A percentile compares a stretch with the other conserved stretches of the same genome.
phyloP scores from a whole-genome alignment of 2,888 invertebrate species.

The Volucella inanis region DNA sequence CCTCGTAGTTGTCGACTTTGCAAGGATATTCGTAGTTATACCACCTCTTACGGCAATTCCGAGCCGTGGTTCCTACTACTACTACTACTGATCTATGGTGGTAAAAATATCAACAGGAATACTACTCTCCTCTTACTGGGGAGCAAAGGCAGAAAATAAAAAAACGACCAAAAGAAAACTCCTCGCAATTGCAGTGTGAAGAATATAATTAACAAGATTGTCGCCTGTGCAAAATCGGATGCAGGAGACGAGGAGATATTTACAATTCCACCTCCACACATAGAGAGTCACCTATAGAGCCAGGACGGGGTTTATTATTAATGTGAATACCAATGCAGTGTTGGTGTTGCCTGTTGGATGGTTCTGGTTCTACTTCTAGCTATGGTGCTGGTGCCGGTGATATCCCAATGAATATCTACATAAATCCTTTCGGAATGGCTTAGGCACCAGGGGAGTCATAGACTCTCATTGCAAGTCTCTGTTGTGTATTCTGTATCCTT shows the following conservation, averaged over 20 bases:
- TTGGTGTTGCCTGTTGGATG: conserved; percentile 1
- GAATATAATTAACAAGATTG: conserved; percentile 75
- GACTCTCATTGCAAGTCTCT: conserved; percentile 60
- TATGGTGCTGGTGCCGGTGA: conserved; percentile 43
- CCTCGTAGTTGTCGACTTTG: conserved; percentile 40
- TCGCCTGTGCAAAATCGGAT: conserved; percentile 51
- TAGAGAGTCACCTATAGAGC: background rate
- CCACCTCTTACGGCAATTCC: background rate
- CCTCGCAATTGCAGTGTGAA: conserved; percentile 71
- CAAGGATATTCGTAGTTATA: conserved; percentile 52
- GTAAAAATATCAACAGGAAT: conserved; percentile 70
- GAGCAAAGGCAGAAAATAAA: conserved; percentile 41
- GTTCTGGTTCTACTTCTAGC: no score
- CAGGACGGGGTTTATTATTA: conserved; percentile 70
- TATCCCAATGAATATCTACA: conserved; percentile 75
- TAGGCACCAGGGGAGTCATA: conserved; percentile 66
- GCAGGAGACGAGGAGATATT: conserved; percentile 36
- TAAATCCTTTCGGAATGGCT: conserved; percentile 74
- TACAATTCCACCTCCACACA: conserved; percentile 55
- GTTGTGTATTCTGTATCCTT: conserved; percentile 56
- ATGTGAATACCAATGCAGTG: conserved; percentile 61
- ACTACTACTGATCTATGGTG: conserved; percentile 69
- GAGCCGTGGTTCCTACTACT: background rate
- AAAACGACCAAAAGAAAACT: conserved; percentile 15
- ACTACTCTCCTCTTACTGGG: background rate